These are phyloP conservation scores for Rhagoletis zephyria DNA, from an alignment of 1,140 invertebrate genomes.

Conservation along the genomic window DNA sequence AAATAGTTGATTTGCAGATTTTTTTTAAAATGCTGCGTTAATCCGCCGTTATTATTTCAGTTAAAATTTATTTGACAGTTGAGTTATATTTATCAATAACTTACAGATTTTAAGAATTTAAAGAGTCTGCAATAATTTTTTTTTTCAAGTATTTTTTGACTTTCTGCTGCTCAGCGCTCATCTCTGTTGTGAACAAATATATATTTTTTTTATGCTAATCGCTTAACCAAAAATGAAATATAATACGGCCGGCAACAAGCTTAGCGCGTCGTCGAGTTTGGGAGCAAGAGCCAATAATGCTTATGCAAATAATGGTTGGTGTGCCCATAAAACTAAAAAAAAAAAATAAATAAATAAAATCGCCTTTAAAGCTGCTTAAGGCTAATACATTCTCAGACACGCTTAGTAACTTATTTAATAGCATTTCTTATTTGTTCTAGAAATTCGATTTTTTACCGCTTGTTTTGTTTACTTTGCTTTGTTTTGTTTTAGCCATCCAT, in stretches of 20 bases:
- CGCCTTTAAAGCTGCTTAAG: constrained; percentile 17
- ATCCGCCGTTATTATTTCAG: too few species aligned
- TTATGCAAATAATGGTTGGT: neutral
- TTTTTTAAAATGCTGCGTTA: too few species aligned
- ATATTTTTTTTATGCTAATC: neutral
- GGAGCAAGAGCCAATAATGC: neutral
- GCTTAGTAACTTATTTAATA: constrained; percentile 7
- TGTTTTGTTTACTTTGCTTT: neutral
- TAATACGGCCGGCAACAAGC: neutral
- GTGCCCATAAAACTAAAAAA: neutral
- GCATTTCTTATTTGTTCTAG: neutral
- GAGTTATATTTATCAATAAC: too few species aligned
- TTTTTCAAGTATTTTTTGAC: too few species aligned
- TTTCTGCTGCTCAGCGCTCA: too few species aligned
- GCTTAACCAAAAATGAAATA: neutral
- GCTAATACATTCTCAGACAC: constrained; percentile 27
- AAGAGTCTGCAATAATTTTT: too few species aligned
- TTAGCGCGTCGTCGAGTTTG: neutral
- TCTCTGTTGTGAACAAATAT: too few species aligned
- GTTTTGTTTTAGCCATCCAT: neutral
- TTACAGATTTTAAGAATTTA: too few species aligned
- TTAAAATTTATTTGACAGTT: too few species aligned
- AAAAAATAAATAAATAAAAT: neutral
- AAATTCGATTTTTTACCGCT: neutral
- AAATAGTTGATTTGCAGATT: too few species aligned